phyloP scores from a whole-genome alignment of 2,888 invertebrate species.

The Xanthorhoe spadicearia region DNA sequence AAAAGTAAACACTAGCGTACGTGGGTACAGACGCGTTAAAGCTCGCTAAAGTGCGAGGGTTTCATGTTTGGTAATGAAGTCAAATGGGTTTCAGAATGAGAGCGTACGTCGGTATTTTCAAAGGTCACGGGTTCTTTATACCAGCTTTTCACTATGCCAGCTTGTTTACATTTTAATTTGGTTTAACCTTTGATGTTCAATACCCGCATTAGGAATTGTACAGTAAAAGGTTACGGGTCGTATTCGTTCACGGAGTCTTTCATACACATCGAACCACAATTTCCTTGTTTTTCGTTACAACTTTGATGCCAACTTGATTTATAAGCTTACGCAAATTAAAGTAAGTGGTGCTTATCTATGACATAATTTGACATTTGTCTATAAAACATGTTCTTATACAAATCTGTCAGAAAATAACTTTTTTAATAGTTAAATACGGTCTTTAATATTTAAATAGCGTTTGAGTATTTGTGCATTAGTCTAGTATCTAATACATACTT shows the following conservation, averaged over 20 bases:
- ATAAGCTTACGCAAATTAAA: too few relatives aligned
- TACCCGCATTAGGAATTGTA: not conserved
- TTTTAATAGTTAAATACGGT: too few relatives aligned
- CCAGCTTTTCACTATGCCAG: conserved; percentile 8
- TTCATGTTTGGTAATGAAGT: conserved; percentile 12
- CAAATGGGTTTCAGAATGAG: conserved; percentile 16
- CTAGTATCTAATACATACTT: too few relatives aligned
- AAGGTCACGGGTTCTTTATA: conserved; percentile 21
- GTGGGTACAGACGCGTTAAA: conserved; percentile 5
- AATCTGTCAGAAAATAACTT: too few relatives aligned
- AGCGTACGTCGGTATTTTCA: conserved; percentile 11
- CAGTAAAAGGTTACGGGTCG: not conserved
- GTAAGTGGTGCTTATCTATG: too few relatives aligned
- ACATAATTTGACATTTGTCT: too few relatives aligned
- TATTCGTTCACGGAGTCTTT: not conserved
- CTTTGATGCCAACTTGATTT: too few relatives aligned
- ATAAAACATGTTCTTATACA: too few relatives aligned
- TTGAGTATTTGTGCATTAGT: too few relatives aligned
- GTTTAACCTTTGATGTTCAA: not conserved
- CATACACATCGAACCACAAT: not conserved
- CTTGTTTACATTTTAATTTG: not conserved
- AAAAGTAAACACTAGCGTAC: not conserved
- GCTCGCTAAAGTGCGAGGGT: not conserved
- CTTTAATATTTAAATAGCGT: too few relatives aligned
- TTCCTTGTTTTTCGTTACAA: not conserved